These are phyloP conservation scores for Zaprionus tsacasi DNA, from an alignment of 1,140 invertebrate genomes.

Conservation along the genomic window DNA sequence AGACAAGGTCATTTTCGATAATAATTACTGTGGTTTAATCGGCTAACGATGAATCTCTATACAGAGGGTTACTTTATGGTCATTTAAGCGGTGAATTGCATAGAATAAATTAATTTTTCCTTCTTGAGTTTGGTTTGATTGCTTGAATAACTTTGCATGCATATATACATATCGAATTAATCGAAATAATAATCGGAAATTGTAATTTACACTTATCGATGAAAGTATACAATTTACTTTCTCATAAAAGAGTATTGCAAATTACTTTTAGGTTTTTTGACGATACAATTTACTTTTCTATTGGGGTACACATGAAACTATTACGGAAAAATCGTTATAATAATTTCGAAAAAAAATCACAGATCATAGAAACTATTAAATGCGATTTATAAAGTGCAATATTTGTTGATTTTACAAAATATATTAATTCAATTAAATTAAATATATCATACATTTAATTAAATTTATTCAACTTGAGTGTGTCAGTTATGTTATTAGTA, in stretches of 20 bases:
- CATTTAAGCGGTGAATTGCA: not conserved
- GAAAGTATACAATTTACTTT: not conserved
- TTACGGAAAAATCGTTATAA: too few relatives aligned
- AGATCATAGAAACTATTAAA: too few relatives aligned
- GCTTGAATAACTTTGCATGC: not conserved
- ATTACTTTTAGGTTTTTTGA: not conserved
- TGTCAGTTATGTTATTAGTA: not conserved
- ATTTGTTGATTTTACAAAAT: not conserved
- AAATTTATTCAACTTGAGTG: not conserved
- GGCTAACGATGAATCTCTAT: not conserved
- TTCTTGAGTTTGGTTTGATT: not conserved
- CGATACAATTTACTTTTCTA: not conserved
- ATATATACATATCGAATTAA: not conserved
- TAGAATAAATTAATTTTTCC: not conserved
- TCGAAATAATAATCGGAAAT: not conserved
- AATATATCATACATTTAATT: not conserved
- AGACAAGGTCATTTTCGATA: not conserved
- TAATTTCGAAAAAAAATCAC: too few relatives aligned
- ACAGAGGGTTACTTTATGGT: not conserved
- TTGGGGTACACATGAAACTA: too few relatives aligned
- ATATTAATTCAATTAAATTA: not conserved
- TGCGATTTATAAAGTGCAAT: too few relatives aligned
- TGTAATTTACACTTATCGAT: not conserved
- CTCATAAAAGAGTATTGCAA: fast-evolving
- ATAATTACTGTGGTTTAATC: not conserved